Evolutionary conservation across 1,140 invertebrate genomes (phyloP), one percentile per base, ranked within the genome.

Genomic region (Diplogasteroides magnus): DNA sequence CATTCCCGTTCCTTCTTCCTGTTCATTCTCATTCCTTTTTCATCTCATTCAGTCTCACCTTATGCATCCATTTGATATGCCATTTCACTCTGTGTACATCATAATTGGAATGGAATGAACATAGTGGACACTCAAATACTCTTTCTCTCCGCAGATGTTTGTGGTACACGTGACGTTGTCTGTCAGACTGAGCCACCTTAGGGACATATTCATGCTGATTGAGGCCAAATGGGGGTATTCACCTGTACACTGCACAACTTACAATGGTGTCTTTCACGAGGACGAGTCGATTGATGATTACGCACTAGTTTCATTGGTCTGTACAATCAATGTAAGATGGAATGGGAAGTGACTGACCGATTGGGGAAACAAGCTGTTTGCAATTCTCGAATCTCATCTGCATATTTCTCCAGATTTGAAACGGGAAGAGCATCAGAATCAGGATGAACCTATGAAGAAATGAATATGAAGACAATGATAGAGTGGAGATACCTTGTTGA

Each of bases 111-210:
- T 72, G 60, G 26, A 78, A 78, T 14, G 72, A 70, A 55, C 77
- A 78, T 0, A 78, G 26, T 15, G 77, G 77, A 65, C 77, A 78
- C 32, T 78, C 77, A 63, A 78, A 78, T 28, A 78, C 64, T 61
- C 74, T 27, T 19, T 29, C 19, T 19, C 23, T n/a, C 13, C 61
- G 25, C 31, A 78, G 60, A 73, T 78, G 77, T 37, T 67, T 31
- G 68, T 78, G 77, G 60, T 79, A 78, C 14, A 78, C 77, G 67
- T 78, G 77, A n/a, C 77, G 31, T 55, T 79, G 77, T 15, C 77
- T 32, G 65, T 78, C 77, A 25, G 74, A 77, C 67, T 78, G 77
- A 27, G 77, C 77, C 23, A 78, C 77, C 59, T 77, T 56, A 19
- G 64, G 48, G 19, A 2, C 19, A 19, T 3, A 19, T 28, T n/a